Conservation (phyloP, 2,888 invertebrate genomes). For the Neoascia interrupta region DNA sequence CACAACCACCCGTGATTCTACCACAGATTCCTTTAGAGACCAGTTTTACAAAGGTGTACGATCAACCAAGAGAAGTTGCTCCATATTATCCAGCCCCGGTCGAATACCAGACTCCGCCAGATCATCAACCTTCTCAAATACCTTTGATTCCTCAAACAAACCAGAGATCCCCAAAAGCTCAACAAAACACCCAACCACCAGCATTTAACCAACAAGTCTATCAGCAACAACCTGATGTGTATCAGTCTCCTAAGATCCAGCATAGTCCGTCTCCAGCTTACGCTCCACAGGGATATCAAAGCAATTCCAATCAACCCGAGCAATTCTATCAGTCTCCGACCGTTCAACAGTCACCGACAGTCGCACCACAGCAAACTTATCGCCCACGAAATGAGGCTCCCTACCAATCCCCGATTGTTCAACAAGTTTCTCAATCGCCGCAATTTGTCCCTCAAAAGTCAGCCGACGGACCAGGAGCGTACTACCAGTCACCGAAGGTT, state of each 20-base stretch:
- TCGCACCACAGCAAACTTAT: too few species aligned
- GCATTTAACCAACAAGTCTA: conserved; percentile 1
- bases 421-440: conserved; percentile 1
- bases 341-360: too few species aligned
- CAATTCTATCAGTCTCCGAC: too few species aligned
- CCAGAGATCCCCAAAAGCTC: neutral
- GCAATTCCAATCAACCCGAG: too few species aligned
- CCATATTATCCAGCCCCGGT: conserved; percentile 7
- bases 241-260: too few species aligned
- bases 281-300: too few species aligned
- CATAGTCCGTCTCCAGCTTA: too few species aligned
- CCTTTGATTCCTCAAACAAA: neutral
- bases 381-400: neutral
- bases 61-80: conserved; percentile 41
- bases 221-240: too few species aligned
- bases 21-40: conserved; percentile 61
- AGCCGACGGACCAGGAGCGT: too few species aligned
- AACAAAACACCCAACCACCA: conserved; percentile 13
- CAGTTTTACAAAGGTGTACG: conserved; percentile 58
- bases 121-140: neutral
- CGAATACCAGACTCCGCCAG: neutral
- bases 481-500: neutral
- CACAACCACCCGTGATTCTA: conserved; percentile 39
- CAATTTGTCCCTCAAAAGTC: neutral
- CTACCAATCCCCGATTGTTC: neutral